These are phyloP conservation scores for Tetragnatha montana DNA, from an alignment of 2,888 invertebrate species.

Conservation along the genomic window DNA sequence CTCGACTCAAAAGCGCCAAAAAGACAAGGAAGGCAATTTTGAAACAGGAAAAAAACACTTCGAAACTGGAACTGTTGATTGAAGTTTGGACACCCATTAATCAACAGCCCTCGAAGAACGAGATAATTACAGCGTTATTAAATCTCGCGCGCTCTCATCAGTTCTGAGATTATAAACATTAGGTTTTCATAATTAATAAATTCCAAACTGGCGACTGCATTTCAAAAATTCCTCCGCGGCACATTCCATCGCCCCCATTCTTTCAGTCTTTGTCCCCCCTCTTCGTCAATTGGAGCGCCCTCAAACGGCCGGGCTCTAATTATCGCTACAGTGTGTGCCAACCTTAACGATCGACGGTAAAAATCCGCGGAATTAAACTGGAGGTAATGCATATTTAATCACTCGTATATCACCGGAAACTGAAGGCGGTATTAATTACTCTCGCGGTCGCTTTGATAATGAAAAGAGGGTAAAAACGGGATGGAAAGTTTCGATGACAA, in stretches of 20 bases:
- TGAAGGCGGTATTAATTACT: constrained; percentile 26
- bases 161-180: not conserved
- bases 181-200: constrained; percentile 44
- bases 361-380: constrained; percentile 23
- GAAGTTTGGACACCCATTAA: not conserved
- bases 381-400: constrained; percentile 49
- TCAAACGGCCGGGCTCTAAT: constrained; percentile 36
- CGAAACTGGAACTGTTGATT: not conserved
- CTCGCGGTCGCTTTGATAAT: constrained; percentile 16
- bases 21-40: not conserved
- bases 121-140: constrained; percentile 13
- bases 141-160: not conserved
- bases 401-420: constrained; percentile 29
- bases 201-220: constrained; percentile 10
- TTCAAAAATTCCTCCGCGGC: constrained; percentile 25
- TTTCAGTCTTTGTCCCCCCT: not conserved
- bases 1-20: too few species aligned
- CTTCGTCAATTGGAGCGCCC: not conserved
- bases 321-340: constrained; percentile 3
- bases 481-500: constrained; percentile 1
- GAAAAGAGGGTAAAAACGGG: not conserved
- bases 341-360: constrained; percentile 31
- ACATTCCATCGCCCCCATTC: not conserved
- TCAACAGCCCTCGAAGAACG: not conserved
- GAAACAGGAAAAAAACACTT: not conserved